Evolutionary conservation across 2,113 vertebrate genomes (phyloP), one percentile per base, ranked within the genome.

Genomic region (Neomonachus schauinslandi): DNA sequence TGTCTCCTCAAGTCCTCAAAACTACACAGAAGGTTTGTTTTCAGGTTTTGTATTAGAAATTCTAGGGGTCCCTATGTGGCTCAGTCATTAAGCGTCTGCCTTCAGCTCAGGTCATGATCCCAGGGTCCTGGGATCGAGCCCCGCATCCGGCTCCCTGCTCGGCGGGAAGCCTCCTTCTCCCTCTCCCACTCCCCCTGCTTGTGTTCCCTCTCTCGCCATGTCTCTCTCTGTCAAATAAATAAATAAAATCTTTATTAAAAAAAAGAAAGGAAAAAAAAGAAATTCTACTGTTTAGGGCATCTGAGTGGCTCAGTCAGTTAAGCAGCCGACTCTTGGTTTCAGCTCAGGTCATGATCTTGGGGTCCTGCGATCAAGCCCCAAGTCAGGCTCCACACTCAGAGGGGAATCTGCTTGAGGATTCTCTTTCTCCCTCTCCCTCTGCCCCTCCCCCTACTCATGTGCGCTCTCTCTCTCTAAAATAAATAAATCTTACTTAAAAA

Each of bases 41-140:
- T 79, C 87, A 89, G 1, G 21, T 87, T 87, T 90, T 89, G 9
- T 83, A 63, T 49, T 57, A 92, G 57, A 90, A 94, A 92, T 71
- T 61, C n/a, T 97, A 72, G n/a, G 63, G 63, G 31, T 6, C 16
- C 33, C 13, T 67, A 31, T 7, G 33, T 69, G 67, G 8, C 67
- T 69, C 7, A 19, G 67, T 69, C 16, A 7, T 36, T n/a, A 69
- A 69, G 33, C 0, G 7, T 46, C 46, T 46, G 46, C 46, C 46
- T 69, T 69, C 67, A 36, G 67, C 33, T 69, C 67, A 36, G 18
- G 67, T 69, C 67, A 69, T 69, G 33, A 69, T n/a, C 6, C 6
- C 5, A 16, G 55, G 51, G 51, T 51, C 13, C 51, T 51, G 46
- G 46, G 7, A 46, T 46, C 6, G 46, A 46, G 46, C 5, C 46